Base-by-base conservation (phyloP, 2,113 vertebrate species). In the Microcebus ravelobensis region DNA sequence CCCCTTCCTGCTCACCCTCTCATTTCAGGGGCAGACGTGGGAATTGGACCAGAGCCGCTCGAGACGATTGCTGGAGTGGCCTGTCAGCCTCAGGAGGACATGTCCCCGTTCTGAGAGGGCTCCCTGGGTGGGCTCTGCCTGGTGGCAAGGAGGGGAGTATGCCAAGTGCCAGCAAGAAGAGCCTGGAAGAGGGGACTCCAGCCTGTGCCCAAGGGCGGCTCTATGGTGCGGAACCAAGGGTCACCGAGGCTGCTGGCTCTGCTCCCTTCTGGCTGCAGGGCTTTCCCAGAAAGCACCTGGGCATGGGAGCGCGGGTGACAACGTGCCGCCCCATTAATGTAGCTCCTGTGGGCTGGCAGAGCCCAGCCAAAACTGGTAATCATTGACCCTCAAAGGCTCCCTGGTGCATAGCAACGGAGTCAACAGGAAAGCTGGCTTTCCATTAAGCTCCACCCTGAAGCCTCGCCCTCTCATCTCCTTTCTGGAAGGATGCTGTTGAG, bases 281-380 rank as follows among this genome's bases (percentile, higher is more conserved):
- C 83, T 96, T 96, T 97, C 94, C 91, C 97, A 97, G 93, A 95
- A 95, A 98, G 88, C n/a, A 6, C 74, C 25, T 81, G 83, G 82
- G 83, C 9, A 1, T 50, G 93, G 91, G 93, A 92, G 67, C 52
- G 45, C 25, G 34, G 85, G 50, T 87, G 89, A 57, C 11, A n/a
- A 39, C 17, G 50, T 97, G 96, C 82, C 3, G 8, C 73, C 34
- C 79, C 97, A 96, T 97, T 97, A 97, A 98, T 96, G 94, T 67
- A 52, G 48, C 71, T 80, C 36, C 14, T 21, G 39, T 71, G 94
- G 70, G 65, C 85, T 10, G 11, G 88, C 31, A 42, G 90, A 89
- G 25, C 73, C 74, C 15, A 52, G 94, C 67, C 73, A 36, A 34
- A 52, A 68, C 63, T 79, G 93, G 89, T 81, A 97, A 97, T 97